Evolutionary conservation across 2,113 vertebrate species (phyloP), one percentile per base, ranked within the genome.

Genomic region (Lasiurus cinereus): DNA sequence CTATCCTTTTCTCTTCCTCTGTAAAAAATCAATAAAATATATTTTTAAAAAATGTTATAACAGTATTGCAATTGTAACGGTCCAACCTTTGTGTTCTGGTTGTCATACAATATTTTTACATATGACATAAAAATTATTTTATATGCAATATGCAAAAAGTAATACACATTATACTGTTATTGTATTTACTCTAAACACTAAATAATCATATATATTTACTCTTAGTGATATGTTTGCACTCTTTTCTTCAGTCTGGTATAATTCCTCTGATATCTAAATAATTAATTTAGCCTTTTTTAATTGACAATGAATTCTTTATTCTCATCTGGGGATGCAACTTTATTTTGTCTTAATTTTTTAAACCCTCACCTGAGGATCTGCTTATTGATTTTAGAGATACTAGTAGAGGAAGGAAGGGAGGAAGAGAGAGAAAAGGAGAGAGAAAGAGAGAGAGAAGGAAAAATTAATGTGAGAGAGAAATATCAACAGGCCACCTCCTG

Each of bases 301-400:
- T 74, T 89, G 52, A n/a, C 62, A 24, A 62, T 39, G 16, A 88
- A 88, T 16, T 79, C 16, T 77, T 77, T 59, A 27, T 70, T 93
- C 46, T 82, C 29, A 73, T 33, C 31, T 73, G 66, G n/a, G 46
- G 16, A 72, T 70, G 33, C 67, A 50, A 52, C 66, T 59, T 59
- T 86, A 73, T 86, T 86, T 86, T 86, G 33, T 69, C 54, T 76
- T 76, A 76, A 11, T 76, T 76, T 76, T 76, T 76, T 67, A 33
- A 33, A 66, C 31, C 64, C 64, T 66, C 64, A 31, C 29, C 29
- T 29, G 29, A 66, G 29, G 29, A 66, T 31, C 29, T 31, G 29
- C 31, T 31, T 31, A 66, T 31, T 31, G 64, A 31, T 66, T 66
- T 31, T 29, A 66, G 64, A 66, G 64, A 66, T 27, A 19, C 16